Evolutionary conservation across 2,888 invertebrate genomes (phyloP).

Genomic region (Amaurobius ferox): DNA sequence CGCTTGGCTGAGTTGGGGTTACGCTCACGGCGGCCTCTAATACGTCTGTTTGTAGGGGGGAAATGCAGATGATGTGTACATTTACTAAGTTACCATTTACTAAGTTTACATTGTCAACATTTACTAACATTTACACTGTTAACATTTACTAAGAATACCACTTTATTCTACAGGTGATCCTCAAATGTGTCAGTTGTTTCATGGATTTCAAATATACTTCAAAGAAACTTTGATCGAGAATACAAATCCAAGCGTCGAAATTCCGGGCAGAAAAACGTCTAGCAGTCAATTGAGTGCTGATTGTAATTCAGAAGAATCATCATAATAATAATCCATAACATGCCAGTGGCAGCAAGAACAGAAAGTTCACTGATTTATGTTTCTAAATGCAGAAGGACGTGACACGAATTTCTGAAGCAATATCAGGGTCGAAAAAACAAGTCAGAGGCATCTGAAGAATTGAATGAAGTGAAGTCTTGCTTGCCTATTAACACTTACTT

Average conservation of each 20-base stretch:
- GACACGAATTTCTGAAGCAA: background rate
- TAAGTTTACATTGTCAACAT: no score
- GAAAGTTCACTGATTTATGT: background rate
- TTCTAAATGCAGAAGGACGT: background rate
- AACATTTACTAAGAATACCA: no score
- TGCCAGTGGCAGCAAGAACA: background rate
- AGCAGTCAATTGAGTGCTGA: conserved; percentile 3
- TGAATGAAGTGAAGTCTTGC: background rate
- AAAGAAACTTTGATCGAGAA: background rate
- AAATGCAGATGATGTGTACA: no score
- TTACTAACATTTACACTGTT: no score
- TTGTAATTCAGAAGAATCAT: background rate
- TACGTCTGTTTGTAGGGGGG: no score
- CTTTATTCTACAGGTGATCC: no score
- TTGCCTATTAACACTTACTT: conserved; percentile 59
- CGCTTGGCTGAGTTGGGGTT: no score
- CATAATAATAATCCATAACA: background rate
- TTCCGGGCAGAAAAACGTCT: background rate
- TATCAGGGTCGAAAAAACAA: background rate
- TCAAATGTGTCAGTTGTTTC: no score
- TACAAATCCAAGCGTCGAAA: background rate
- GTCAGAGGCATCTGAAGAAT: background rate
- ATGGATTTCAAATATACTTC: background rate
- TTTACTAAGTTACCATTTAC: no score
- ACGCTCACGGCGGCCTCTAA: no score